Evolutionary conservation across 2,113 vertebrate genomes (phyloP).

Genomic region (Otis tarda): DNA sequence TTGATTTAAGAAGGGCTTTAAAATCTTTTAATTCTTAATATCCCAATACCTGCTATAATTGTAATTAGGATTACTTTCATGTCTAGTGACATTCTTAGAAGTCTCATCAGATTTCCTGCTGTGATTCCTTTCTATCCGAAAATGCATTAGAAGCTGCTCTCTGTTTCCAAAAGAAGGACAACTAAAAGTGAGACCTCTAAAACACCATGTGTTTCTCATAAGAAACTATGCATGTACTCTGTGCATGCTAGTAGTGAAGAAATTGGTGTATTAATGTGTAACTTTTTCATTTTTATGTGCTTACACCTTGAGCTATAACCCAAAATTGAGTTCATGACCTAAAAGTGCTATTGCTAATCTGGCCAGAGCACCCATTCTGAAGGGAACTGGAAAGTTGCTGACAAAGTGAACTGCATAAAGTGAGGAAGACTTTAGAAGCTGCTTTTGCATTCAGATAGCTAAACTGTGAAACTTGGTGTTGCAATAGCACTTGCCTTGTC

Average conservation of each 20-base stretch:
- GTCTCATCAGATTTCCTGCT: not conserved
- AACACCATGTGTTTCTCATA: not conserved
- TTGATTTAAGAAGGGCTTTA: not conserved
- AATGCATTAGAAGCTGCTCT: not conserved
- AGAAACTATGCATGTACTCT: not conserved
- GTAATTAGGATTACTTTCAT: not conserved
- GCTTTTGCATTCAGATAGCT: constrained; percentile 8
- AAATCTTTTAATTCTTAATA: not conserved
- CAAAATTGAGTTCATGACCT: not conserved
- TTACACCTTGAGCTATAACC: not conserved
- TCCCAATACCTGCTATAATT: not conserved
- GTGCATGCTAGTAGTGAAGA: not conserved
- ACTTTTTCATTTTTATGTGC: not conserved
- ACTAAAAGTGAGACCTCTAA: not conserved
- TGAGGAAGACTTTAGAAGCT: constrained; percentile 7
- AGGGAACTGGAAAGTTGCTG: not conserved
- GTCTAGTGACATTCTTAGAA: not conserved
- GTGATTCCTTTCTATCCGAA: not conserved
- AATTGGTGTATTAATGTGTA: not conserved
- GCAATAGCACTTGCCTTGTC: constrained; percentile 13
- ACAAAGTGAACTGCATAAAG: not conserved
- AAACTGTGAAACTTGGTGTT: constrained; percentile 40
- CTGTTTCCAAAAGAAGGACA: not conserved
- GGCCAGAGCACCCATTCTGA: not conserved
- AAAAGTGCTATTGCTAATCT: not conserved